Evolutionary conservation across 2,797 vertebrate genomes (phyloP), one percentile per base, ranked within the genome.

Genomic region (Pelobates cultripes): DNA sequence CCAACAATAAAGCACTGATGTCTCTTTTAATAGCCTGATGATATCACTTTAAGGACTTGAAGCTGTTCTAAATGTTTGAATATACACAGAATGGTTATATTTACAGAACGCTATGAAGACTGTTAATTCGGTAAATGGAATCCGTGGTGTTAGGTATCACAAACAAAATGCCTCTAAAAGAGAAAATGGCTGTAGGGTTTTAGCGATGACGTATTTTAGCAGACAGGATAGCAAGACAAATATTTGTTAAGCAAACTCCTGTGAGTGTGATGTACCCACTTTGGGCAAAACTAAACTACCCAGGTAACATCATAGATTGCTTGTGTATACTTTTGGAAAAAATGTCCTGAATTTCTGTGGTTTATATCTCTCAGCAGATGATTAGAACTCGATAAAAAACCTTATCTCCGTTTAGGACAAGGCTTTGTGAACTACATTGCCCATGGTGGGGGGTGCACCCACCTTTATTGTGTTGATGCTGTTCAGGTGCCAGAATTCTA

Each of bases 221-320:
- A 64, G 5, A 6, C 17, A 13, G 4, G 15, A 28, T 7, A 64
- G 3, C 7, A 9, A 71, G 53, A 51, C 41, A 3, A n/a, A 64
- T 9, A 15, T 70, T 41, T 71, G 44, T 55, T 80, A 73, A n/a
- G 41, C 51, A 17, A 70, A 13, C 9, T 63, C n/a, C 28, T 43
- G 15, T 28, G 64, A 43, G 70, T 43, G n/a, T 42, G 40, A 53
- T 66, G 61, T 55, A 44, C 5, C 73, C 17, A 47, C 40, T 12
- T 64, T 40, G 2, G 73, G 64, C 43, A 17, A 55, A 2, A 60
- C 60, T 55, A 60, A 17, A 4, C 61, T 28, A 17, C 7, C 40
- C 42, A 78, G 41, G 45, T 14, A 67, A 43, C 71, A n/a, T 68
- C 78, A 80, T 75, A 14, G 8, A 47, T 75, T 64, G 79, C 43